Base-by-base conservation (phyloP, 2,797 vertebrate genomes). In the Microcaecilia unicolor region DNA sequence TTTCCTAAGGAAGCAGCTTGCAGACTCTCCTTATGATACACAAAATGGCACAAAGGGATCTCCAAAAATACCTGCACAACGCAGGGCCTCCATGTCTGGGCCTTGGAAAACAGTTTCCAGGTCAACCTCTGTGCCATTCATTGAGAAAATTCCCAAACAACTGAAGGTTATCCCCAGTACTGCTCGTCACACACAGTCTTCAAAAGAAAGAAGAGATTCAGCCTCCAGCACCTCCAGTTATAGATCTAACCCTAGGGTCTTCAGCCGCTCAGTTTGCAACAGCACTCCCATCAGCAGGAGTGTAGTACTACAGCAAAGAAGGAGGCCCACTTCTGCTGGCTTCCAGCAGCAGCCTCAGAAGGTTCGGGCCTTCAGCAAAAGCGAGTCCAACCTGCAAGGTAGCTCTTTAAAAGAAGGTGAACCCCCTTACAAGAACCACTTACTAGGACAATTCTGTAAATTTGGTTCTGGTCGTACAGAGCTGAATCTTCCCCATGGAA, bases 401-500 rank as follows among this genome's bases (percentile, higher is more conserved):
- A 12, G 9, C 12, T n/a, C n/a, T 4, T 10, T 6, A 6, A 22
- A 14, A 4, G 14, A 20, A 7, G 19, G 9, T n/a, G 37, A 20
- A 2, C 25, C 14, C 5, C 24, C 23, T 1, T 30, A 12, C 22
- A 21, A 21, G 6, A 18, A 41, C 18, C 22, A 12, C 6, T 60
- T 83, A 32, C 44, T 80, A 7, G 62, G 61, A 6, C 79, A 79
- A 43, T 85, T 87, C 66, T 85, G 86, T 13, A 89, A 84, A 44
- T 80, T 80, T 50, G 86, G 86, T 15, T 86, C 81, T 5, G 85
- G 86, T 14, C 63, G 78, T n/a, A 67, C 83, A 15, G 83, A 85
- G 18, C 59, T 87, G 26, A 81, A 74, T 4, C 55, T 90, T 4
- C 85, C 84, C 9, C 84, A 81, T 47, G 86, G 87, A 7, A 52